These are phyloP conservation scores for Spilosoma lubricipeda DNA, from an alignment of 2,888 invertebrate species.

Conservation along the genomic window DNA sequence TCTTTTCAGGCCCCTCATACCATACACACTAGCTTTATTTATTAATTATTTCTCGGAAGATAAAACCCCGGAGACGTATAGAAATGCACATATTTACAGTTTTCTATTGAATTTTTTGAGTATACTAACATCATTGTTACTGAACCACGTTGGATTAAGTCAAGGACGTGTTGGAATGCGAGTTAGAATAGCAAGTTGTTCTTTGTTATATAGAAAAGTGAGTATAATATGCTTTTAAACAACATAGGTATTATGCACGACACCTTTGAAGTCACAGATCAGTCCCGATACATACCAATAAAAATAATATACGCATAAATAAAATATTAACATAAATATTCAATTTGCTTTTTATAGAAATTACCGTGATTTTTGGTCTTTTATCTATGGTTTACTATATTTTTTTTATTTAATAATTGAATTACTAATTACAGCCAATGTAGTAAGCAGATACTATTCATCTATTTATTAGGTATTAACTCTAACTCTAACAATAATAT, in stretches of 20 bases:
- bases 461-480: neutral
- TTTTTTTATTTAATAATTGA: too few relatives aligned
- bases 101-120: constrained; percentile 87
- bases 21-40: constrained; percentile 87
- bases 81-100: constrained; percentile 89
- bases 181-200: constrained; percentile 91
- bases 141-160: constrained; percentile 88
- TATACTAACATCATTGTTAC: constrained; percentile 86
- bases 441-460: neutral
- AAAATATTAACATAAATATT: too few relatives aligned
- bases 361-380: too few relatives aligned
- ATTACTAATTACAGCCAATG: too few relatives aligned
- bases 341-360: too few relatives aligned
- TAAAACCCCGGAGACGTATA: constrained; percentile 75
- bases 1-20: constrained; percentile 87
- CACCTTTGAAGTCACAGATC: neutral
- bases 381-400: too few relatives aligned
- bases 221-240: constrained; percentile 22
- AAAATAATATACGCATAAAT: too few relatives aligned
- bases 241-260: neutral
- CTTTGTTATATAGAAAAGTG: constrained; percentile 94
- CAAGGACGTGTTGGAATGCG: constrained; percentile 91
- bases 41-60: constrained; percentile 88
- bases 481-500: neutral
- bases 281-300: neutral